Conservation (phyloP, 2,888 invertebrate species). For the Agonopterix subpropinquella region DNA sequence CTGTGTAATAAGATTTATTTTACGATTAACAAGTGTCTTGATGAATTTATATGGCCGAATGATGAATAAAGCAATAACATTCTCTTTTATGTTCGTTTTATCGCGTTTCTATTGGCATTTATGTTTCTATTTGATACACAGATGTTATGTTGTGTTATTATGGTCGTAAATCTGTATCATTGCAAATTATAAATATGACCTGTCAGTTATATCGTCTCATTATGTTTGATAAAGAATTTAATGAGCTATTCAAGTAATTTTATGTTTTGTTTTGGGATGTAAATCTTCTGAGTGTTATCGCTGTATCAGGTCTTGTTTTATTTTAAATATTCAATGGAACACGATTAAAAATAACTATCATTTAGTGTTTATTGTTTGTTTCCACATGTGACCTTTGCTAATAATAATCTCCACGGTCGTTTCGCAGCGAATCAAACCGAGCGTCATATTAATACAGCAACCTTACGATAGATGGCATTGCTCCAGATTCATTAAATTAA, state of each 20-base stretch:
- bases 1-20: slow-evolving; percentile 75
- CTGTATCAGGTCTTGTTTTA: background rate
- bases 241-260: slow-evolving; percentile 23
- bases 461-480: background rate
- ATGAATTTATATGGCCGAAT: slow-evolving; percentile 71
- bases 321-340: no score
- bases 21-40: slow-evolving; percentile 75
- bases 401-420: slow-evolving; percentile 2
- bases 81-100: slow-evolving; percentile 62
- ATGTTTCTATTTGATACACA: slow-evolving; percentile 47
- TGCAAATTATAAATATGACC: slow-evolving; percentile 32
- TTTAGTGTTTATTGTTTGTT: background rate
- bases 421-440: background rate
- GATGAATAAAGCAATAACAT: slow-evolving; percentile 73
- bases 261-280: slow-evolving; percentile 14
- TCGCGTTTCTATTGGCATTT: slow-evolving; percentile 64
- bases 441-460: slow-evolving; percentile 3
- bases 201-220: slow-evolving; percentile 17
- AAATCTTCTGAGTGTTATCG: slow-evolving; percentile 4
- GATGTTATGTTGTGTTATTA: slow-evolving; percentile 40
- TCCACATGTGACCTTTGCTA: slow-evolving; percentile 6
- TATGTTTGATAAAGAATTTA: slow-evolving; percentile 27
- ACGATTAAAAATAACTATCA: no score
- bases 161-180: slow-evolving; percentile 44
- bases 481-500: no score